Evolutionary conservation across 2,888 invertebrate species (phyloP).

Genomic region (Odontocerum albicorne): DNA sequence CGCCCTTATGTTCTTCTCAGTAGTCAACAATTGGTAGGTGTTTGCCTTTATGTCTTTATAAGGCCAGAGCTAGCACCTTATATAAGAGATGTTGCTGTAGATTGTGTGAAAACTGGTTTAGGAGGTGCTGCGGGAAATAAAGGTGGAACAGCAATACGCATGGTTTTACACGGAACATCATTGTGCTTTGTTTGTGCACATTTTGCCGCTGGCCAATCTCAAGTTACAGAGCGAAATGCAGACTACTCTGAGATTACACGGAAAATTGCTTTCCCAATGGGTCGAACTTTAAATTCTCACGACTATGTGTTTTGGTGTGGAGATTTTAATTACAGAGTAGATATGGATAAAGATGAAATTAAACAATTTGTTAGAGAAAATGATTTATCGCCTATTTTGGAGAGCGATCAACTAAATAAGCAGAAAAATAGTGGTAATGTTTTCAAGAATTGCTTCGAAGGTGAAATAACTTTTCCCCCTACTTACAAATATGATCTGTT

Average conservation of each 20-base stretch:
- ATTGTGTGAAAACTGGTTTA: slow-evolving; percentile 96
- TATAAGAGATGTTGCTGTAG: slow-evolving; percentile 90
- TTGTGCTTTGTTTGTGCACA: slow-evolving; percentile 98
- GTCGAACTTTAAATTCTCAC: slow-evolving; percentile 88
- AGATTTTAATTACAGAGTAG: slow-evolving; percentile 98
- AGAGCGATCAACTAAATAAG: slow-evolving; percentile 85
- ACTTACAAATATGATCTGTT: slow-evolving; percentile 99
- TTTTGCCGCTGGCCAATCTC: slow-evolving; percentile 98
- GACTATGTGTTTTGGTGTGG: slow-evolving; percentile 99
- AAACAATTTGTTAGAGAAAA: slow-evolving; percentile 78
- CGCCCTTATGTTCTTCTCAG: slow-evolving; percentile 86
- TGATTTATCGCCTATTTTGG: slow-evolving; percentile 74
- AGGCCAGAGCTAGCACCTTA: slow-evolving; percentile 86
- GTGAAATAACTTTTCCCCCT: slow-evolving; percentile 87
- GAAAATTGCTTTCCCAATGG: slow-evolving; percentile 90
- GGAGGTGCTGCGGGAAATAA: slow-evolving; percentile 98
- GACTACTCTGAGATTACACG: slow-evolving; percentile 95
- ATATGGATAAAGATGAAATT: slow-evolving; percentile 92
- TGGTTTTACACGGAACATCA: slow-evolving; percentile 90
- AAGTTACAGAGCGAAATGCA: slow-evolving; percentile 91
- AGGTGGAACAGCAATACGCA: slow-evolving; percentile 91
- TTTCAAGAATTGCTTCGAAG: slow-evolving; percentile 93
- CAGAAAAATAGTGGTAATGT: slow-evolving; percentile 81
- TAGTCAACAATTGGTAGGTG: slow-evolving; percentile 95
- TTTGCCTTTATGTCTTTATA: slow-evolving; percentile 94